These are phyloP conservation scores for Polydrusus pterygomalis DNA, from an alignment of 2,888 invertebrate species.

Conservation along the genomic window DNA sequence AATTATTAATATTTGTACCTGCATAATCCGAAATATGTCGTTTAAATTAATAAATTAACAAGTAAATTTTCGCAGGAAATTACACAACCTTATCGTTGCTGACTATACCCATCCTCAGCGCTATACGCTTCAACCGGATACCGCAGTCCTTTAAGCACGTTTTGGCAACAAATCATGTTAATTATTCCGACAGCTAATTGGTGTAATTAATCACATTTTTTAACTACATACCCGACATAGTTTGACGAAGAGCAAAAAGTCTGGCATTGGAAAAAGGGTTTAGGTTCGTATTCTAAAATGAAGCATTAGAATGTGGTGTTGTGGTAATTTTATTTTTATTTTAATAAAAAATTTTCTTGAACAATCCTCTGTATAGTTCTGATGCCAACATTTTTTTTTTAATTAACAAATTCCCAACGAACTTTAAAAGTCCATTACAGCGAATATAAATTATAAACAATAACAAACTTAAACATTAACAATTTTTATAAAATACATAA, in stretches of 20 bases:
- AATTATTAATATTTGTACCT: not conserved
- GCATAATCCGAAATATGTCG: not conserved
- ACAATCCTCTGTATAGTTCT: no score
- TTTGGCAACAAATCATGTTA: constrained; percentile 5
- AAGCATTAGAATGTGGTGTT: no score
- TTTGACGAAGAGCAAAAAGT: not conserved
- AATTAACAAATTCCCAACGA: no score
- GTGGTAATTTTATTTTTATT: no score
- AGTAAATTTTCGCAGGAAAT: not conserved
- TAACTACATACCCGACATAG: not conserved
- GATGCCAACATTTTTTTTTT: no score
- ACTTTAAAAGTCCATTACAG: no score
- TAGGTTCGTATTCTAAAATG: no score
- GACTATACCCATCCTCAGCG: not conserved
- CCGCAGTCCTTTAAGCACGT: constrained; percentile 3
- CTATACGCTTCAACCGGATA: not conserved
- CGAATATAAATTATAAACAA: no score
- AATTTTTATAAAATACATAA: no score
- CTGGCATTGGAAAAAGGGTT: not conserved
- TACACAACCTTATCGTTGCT: not conserved
- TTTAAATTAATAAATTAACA: not conserved
- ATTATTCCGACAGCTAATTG: constrained; percentile 5
- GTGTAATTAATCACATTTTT: constrained; percentile 2
- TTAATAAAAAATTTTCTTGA: no score
- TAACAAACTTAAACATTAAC: no score